These are phyloP conservation scores for Zaprionus lineosus DNA, from an alignment of 2,888 invertebrate genomes.

Conservation along the genomic window DNA sequence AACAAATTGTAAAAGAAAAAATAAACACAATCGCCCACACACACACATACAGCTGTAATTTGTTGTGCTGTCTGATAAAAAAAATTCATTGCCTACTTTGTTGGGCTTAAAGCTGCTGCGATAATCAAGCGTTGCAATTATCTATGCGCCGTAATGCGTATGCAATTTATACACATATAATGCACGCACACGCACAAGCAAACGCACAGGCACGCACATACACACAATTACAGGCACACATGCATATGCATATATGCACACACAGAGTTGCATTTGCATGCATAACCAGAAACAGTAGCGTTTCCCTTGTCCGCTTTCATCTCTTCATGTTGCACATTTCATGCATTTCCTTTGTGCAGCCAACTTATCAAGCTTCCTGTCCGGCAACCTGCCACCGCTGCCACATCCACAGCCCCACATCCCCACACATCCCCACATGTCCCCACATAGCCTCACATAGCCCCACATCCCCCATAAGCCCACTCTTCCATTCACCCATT, in stretches of 20 bases:
- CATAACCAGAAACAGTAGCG: constrained; percentile 40
- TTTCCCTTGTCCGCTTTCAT: constrained; percentile 33
- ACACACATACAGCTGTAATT: constrained; percentile 5
- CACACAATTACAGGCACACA: constrained; percentile 3
- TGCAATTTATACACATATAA: constrained; percentile 48
- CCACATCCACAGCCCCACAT: background rate
- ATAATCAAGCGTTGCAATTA: constrained; percentile 61
- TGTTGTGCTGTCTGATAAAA: constrained; percentile 22
- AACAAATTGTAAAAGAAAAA: constrained; percentile 10
- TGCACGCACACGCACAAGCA: constrained; percentile 18
- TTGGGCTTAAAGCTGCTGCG: constrained; percentile 48
- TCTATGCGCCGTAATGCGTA: constrained; percentile 55
- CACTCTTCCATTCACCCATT: constrained; percentile 30
- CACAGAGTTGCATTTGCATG: constrained; percentile 42
- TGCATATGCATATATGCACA: constrained; percentile 1
- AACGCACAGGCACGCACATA: background rate
- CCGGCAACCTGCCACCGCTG: constrained; percentile 45
- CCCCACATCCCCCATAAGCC: constrained; percentile 20
- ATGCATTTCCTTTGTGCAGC: constrained; percentile 75
- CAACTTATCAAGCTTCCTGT: constrained; percentile 77
- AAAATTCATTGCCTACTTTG: constrained; percentile 65
- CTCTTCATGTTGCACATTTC: constrained; percentile 66
- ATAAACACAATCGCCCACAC: background rate
- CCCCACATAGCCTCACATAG: background rate
- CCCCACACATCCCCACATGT: constrained; percentile 5